These are phyloP conservation scores for Echeneis naucrates DNA, from an alignment of 2,797 vertebrate genomes.

Conservation along the genomic window DNA sequence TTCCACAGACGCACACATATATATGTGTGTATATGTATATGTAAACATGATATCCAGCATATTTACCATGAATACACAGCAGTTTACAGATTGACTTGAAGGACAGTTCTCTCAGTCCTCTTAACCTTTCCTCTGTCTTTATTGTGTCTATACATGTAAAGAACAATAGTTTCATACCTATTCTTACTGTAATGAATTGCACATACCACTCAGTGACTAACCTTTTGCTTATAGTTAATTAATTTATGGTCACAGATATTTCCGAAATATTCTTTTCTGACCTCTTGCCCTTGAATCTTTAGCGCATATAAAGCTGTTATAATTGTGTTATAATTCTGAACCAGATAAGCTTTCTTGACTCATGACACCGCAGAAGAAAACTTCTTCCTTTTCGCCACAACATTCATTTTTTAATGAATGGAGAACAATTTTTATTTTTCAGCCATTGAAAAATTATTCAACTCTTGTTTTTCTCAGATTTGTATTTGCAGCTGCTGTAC, in stretches of 20 bases:
- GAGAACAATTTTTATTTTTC: slow-evolving; percentile 30
- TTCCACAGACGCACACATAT: not conserved
- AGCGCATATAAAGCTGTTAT: slow-evolving; percentile 7
- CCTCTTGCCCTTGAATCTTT: slow-evolving; percentile 7
- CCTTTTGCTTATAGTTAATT: not conserved
- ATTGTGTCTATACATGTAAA: not conserved
- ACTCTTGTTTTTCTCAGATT: slow-evolving; percentile 41
- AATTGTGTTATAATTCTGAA: slow-evolving; percentile 10
- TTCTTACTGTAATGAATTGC: not conserved
- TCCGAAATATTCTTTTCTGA: not conserved
- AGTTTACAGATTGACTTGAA: slow-evolving; percentile 19
- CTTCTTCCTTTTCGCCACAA: not conserved
- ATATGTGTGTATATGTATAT: too few species aligned
- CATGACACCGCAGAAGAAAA: not conserved
- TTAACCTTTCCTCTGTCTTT: not conserved
- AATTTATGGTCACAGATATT: not conserved
- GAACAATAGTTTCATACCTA: not conserved
- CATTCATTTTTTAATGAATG: slow-evolving; percentile 39
- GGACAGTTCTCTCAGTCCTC: slow-evolving; percentile 26
- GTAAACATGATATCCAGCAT: not conserved
- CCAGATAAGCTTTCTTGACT: slow-evolving; percentile 5
- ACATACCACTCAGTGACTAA: not conserved
- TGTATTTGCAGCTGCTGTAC: slow-evolving; percentile 35
- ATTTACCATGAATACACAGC: slow-evolving; percentile 1
- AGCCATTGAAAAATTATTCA: slow-evolving; percentile 21